Conservation (phyloP, 2,888 invertebrate species). For the Polyploca ridens region DNA sequence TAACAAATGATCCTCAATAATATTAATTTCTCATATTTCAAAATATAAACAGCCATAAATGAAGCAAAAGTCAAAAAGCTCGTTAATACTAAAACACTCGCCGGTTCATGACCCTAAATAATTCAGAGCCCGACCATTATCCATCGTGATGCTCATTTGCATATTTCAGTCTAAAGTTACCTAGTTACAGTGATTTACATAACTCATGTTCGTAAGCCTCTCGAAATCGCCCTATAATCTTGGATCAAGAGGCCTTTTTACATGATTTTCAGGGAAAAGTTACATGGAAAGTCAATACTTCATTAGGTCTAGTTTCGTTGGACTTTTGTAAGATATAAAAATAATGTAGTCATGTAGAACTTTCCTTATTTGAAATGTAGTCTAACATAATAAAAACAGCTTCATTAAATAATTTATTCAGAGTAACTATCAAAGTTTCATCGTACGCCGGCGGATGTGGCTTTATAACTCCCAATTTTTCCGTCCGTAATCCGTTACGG, state of each 20-base stretch:
- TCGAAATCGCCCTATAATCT: constrained; percentile 33
- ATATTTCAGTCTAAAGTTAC: constrained; percentile 35
- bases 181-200: constrained; percentile 43
- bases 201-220: constrained; percentile 42
- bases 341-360: too few relatives aligned
- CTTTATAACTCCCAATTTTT: constrained; percentile 58
- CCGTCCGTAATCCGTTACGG: constrained; percentile 70
- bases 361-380: too few relatives aligned
- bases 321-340: too few relatives aligned
- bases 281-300: neutral
- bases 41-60: neutral
- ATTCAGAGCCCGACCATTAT: constrained; percentile 27
- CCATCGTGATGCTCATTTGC: constrained; percentile 32
- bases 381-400: constrained; percentile 10
- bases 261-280: constrained; percentile 10
- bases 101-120: constrained; percentile 35
- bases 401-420: constrained; percentile 48
- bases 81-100: constrained; percentile 14
- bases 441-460: constrained; percentile 43
- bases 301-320: neutral
- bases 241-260: constrained; percentile 28
- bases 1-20: neutral
- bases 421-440: constrained; percentile 57
- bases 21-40: neutral
- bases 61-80: constrained; percentile 1